Evolutionary conservation across 2,113 vertebrate genomes (phyloP).

Genomic region (Paradoxurus hermaphroditus): DNA sequence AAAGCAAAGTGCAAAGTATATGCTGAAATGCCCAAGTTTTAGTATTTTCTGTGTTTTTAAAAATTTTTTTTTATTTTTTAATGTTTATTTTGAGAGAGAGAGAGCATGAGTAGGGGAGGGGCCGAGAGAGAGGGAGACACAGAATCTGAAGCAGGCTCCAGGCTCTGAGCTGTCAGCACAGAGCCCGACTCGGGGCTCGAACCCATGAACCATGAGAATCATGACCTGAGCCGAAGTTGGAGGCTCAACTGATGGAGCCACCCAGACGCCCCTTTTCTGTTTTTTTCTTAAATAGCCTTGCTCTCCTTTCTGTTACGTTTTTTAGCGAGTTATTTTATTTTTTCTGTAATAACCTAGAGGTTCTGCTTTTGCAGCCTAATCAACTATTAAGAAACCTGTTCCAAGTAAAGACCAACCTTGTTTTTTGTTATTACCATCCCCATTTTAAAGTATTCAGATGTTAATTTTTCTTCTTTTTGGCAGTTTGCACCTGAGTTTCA

Average conservation of each 20-base stretch:
- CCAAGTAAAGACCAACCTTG: neutral
- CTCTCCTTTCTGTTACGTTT: neutral
- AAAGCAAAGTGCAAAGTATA: neutral
- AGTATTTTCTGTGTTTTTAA: neutral
- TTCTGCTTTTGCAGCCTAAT: neutral
- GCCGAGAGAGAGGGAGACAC: too few relatives aligned
- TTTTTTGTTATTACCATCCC: neutral
- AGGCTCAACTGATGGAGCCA: too few relatives aligned
- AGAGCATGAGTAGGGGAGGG: too few relatives aligned
- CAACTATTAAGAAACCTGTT: neutral
- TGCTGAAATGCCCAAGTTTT: neutral
- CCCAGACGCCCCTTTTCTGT: too few relatives aligned
- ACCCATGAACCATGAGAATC: too few relatives aligned
- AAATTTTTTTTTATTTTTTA: too few relatives aligned
- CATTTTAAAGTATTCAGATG: neutral
- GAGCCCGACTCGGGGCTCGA: too few relatives aligned
- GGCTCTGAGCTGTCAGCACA: too few relatives aligned
- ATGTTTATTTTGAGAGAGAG: too few relatives aligned
- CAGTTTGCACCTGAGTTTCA: slow-evolving; percentile 97
- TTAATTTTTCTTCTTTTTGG: slow-evolving; percentile 17
- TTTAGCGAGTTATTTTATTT: neutral
- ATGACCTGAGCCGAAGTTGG: too few relatives aligned
- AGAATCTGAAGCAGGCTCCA: too few relatives aligned
- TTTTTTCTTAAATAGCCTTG: neutral
- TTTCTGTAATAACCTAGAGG: neutral